Evolutionary conservation across 1,140 invertebrate genomes (phyloP).

Genomic region (Drosophila parabipectinata): DNA sequence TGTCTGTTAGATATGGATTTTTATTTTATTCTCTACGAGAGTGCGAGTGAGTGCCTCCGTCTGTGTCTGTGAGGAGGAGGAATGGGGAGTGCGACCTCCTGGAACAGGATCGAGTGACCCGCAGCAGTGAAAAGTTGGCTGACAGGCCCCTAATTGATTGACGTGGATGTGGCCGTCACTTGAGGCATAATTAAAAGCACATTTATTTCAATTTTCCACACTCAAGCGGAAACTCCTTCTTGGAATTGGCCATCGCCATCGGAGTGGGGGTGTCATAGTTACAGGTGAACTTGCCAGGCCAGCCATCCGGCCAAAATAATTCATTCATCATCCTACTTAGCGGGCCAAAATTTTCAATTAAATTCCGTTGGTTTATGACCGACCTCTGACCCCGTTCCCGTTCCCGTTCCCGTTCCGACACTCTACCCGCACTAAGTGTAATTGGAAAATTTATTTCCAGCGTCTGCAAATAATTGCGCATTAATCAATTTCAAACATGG

Average conservation of each 20-base stretch:
- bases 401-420: neutral
- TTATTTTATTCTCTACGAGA: neutral
- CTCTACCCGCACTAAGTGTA: constrained; percentile 37
- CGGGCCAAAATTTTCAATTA: constrained; percentile 44
- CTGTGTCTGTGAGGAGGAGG: neutral
- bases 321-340: constrained; percentile 31
- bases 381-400: neutral
- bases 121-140: constrained; percentile 1
- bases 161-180: constrained; percentile 57
- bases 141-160: constrained; percentile 64
- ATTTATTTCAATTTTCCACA: constrained; percentile 74
- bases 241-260: neutral
- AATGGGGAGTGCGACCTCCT: neutral
- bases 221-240: constrained; percentile 42
- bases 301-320: constrained; percentile 6
- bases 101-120: neutral
- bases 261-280: constrained; percentile 5
- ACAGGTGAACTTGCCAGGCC: constrained; percentile 13
- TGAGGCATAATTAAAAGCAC: constrained; percentile 72
- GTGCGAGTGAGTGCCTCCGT: neutral
- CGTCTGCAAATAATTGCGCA: constrained; percentile 75
- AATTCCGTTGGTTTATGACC: constrained; percentile 15
- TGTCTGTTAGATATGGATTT: constrained; percentile 14
- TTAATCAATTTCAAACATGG: constrained; percentile 57
- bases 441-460: constrained; percentile 66